Evolutionary conservation across 2,888 invertebrate genomes (phyloP).

Genomic region (Cactoblastis cactorum): DNA sequence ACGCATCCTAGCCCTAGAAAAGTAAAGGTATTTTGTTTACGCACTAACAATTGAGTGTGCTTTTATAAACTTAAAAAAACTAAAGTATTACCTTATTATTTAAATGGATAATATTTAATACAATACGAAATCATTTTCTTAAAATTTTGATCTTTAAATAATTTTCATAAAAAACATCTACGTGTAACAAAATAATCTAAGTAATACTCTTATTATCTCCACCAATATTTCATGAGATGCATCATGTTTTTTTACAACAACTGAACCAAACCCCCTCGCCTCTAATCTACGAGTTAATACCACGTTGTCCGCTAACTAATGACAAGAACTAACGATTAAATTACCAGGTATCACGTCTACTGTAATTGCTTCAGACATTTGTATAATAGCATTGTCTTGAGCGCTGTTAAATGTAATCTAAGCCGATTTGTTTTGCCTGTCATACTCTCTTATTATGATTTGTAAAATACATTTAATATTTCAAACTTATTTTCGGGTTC

Average conservation of each 20-base stretch:
- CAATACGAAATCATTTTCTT: not conserved
- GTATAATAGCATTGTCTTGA: slow-evolving; percentile 31
- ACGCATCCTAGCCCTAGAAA: slow-evolving; percentile 84
- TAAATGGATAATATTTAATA: not conserved
- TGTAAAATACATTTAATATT: not conserved
- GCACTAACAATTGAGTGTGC: slow-evolving; percentile 15
- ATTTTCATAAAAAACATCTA: not conserved
- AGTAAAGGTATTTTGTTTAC: slow-evolving; percentile 83
- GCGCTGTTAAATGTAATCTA: slow-evolving; percentile 21
- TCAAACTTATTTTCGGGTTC: not conserved
- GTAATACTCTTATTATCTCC: not conserved
- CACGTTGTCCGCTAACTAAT: slow-evolving; percentile 33
- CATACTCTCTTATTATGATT: slow-evolving; percentile 1
- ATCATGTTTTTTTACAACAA: not conserved
- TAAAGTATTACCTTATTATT: not conserved
- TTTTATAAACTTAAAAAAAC: not conserved
- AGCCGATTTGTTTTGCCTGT: slow-evolving; percentile 5
- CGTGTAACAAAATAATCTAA: not conserved
- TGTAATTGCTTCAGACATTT: slow-evolving; percentile 35
- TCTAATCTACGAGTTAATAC: slow-evolving; percentile 18
- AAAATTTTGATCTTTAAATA: not conserved
- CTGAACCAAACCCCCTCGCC: not conserved
- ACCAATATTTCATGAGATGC: not conserved
- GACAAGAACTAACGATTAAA: slow-evolving; percentile 32
- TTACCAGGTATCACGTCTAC: slow-evolving; percentile 30